A percentile compares a stretch with the other conserved stretches of the same genome.
These are phyloP conservation scores for Aepyceros melampus DNA, from an alignment of 2,113 vertebrate genomes.

Conservation along the genomic window DNA sequence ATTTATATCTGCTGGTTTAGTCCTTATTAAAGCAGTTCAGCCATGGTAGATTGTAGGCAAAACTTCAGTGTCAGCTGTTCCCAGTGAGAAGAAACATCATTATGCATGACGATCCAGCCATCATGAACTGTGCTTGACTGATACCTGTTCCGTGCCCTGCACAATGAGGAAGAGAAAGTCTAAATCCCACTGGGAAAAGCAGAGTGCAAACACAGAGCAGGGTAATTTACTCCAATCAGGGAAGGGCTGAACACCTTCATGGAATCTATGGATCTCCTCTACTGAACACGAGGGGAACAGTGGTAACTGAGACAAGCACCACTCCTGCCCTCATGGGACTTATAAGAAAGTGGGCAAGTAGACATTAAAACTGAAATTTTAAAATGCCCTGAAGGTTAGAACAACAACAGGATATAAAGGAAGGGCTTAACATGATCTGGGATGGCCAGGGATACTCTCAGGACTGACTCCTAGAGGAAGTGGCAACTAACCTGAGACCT, in stretches of 20 bases:
- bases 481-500: neutral
- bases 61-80: neutral
- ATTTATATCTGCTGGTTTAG: neutral
- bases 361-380: neutral
- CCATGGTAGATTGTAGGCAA: neutral
- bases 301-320: neutral
- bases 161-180: neutral
- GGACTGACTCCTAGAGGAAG: neutral
- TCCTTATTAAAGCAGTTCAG: neutral
- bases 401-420: neutral
- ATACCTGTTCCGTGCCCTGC: neutral
- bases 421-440: neutral
- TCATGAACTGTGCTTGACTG: neutral
- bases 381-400: neutral
- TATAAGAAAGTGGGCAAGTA: neutral
- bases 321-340: neutral
- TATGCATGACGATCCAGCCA: neutral
- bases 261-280: neutral
- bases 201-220: neutral
- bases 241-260: neutral
- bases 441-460: neutral
- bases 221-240: neutral
- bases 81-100: neutral
- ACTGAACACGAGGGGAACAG: neutral
- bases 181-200: neutral